Base-by-base conservation (phyloP, 2,797 vertebrate species). In the Microctenopoma lineatum region DNA sequence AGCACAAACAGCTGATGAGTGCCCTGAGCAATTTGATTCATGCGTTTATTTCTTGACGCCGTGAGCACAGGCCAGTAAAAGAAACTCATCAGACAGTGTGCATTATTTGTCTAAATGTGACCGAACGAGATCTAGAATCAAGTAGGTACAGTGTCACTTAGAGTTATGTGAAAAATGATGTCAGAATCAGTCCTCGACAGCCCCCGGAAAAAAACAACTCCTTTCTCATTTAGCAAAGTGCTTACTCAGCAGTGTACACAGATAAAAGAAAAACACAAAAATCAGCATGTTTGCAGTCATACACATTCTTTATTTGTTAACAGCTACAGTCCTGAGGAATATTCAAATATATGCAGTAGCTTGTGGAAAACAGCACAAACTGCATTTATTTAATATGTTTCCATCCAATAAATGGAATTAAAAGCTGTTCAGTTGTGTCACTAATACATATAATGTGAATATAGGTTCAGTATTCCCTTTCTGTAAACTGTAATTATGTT, bases 141-240 rank as follows among this genome's bases (percentile, higher is more conserved):
- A 47, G 21, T 38, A 12, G 62, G 75, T 34, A 15, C 60, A 7
- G 21, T 16, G 52, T 69, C 7, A 12, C 41, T 62, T 56, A 18
- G 18, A 46, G 26, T 10, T 57, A 32, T 4, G 15, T 69, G 70
- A 77, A 14, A 59, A 69, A 78, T 52, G 32, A 3, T 0, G 54
- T 63, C 12, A 64, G 39, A 32, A 36, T 46, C 66, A 16, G n/a
- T 52, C 52, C 26, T 72, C 21, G 59, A 69, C 81, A 59, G 65
- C 62, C 59, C 42, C 53, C 36, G 34, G 54, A 36, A 56, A 66
- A 48, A 46, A 72, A 72, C 9, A 13, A 59, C 27, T 61, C 55
- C 1, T 36, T 70, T 87, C 60, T 74, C 78, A 87, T 87, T 87
- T 79, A 60, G 32, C 63, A 69, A 61, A 80, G 79, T 79, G 70